A percentile compares a stretch with the other conserved stretches of the same genome.
Conservation (phyloP, 53 echinoderm and acorn worm genomes). For the Astropecten irregularis region DNA sequence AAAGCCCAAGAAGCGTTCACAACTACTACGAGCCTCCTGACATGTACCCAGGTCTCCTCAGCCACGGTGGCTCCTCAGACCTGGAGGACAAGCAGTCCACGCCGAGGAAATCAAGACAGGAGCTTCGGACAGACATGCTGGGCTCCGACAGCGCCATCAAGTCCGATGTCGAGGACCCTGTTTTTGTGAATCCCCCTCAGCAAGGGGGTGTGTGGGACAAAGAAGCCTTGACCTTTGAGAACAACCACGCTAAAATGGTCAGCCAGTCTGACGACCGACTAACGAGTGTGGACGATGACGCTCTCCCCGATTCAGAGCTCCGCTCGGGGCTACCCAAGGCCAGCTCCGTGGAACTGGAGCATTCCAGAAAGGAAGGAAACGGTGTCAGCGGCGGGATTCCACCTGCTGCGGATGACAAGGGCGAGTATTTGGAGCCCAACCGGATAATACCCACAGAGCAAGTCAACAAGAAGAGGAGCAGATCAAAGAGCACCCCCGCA, state of each 20-base stretch:
- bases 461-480: not conserved
- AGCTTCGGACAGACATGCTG: not conserved
- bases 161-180: not conserved
- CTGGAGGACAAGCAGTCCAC: not conserved
- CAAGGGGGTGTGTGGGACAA: not conserved
- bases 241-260: constrained; percentile 18
- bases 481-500: constrained; percentile 1
- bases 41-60: not conserved
- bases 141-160: not conserved
- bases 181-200: not conserved
- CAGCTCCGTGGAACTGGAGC: not conserved
- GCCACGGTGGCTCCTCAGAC: not conserved
- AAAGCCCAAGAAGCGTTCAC: constrained; percentile 6
- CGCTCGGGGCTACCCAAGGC: not conserved
- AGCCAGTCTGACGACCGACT: constrained; percentile 12
- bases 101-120: not conserved
- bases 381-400: not conserved
- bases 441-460: not conserved
- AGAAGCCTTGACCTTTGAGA: constrained; percentile 1
- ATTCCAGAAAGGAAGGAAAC: not conserved
- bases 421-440: constrained; percentile 5
- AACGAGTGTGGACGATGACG: not conserved
- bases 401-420: not conserved
- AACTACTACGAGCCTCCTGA: constrained; percentile 31
- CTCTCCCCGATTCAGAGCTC: not conserved